Percentiles rank a stretch among this genome's conserved stretches.
Evolutionary conservation across 2,113 vertebrate genomes (phyloP).

Genomic region (Strix aluco): DNA sequence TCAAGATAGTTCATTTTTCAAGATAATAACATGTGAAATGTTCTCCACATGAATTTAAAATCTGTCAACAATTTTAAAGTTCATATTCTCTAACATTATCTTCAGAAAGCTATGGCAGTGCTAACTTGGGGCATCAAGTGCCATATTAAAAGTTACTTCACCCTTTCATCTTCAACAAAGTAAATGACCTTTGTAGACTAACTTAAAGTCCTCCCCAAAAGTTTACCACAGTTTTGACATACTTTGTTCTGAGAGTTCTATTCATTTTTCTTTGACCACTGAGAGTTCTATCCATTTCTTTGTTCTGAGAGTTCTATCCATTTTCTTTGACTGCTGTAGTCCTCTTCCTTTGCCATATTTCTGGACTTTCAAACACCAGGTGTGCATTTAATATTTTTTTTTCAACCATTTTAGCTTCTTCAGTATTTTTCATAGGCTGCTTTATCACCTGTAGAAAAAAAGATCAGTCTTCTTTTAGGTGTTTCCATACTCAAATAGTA

Average conservation of each 20-base stretch:
- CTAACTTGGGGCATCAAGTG: not conserved
- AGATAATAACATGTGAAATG: not conserved
- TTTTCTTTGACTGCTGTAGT: not conserved
- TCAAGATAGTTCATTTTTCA: not conserved
- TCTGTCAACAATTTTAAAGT: not conserved
- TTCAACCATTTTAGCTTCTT: not conserved
- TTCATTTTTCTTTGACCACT: not conserved
- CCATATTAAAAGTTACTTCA: not conserved
- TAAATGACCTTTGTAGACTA: not conserved
- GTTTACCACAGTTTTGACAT: not conserved
- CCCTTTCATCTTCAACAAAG: not conserved
- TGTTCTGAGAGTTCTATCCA: not conserved
- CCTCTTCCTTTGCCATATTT: not conserved
- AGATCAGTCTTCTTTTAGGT: not conserved
- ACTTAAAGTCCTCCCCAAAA: not conserved
- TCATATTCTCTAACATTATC: not conserved
- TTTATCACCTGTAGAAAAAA: not conserved
- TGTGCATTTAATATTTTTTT: not conserved
- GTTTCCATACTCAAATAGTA: not conserved
- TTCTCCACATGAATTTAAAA: not conserved
- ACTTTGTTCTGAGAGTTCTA: not conserved
- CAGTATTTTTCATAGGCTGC: not conserved
- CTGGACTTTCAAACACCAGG: not conserved
- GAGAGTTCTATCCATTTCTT: not conserved
- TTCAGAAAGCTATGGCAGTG: not conserved